Evolutionary conservation across 1,140 invertebrate species (phyloP), one percentile per base, ranked within the genome.

Genomic region (Pentalonia nigronervosa): DNA sequence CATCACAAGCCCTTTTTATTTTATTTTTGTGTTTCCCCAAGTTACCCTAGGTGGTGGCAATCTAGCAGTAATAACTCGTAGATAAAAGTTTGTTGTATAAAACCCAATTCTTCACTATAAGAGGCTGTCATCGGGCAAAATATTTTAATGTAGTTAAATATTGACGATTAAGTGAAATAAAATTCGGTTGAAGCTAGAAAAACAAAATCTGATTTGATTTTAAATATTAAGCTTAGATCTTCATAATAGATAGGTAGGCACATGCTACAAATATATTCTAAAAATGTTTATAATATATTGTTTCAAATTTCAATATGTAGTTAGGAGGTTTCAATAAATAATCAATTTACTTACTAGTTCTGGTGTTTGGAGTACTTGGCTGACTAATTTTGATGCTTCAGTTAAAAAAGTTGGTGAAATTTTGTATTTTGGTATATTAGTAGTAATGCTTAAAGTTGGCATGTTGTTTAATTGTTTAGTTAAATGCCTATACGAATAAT

Each of bases 351-450:
- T 91, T 91, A 91, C 90, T 48, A 48, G n/a, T 83, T 91, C 90
- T 34, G 60, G 67, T 34, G n/a, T 50, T 47, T 91, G 30, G 0
- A 91, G 48, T 91, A 34, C 48, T 45, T 91, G 30, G n/a, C 90
- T 34, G 30, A 91, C n/a, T 41, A 81, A 34, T 76, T 83, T 76
- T 34, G 90, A 91, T 34, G 67, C 21, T 8, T 91, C 41, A 81
- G 90, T n/a, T 48, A 91, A n/a, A 34, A 91, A 91, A 50, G 60
- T 91, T 50, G 67, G 25, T 25, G 90, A 67, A n/a, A 91, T 21
- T 81, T 48, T 36, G 34, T 91, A 47, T 91, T 91, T 91, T 48
- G 90, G 90, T 83, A 91, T 0, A 9, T 91, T 91, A 36, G 90
- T 91, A 25, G 50, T 83, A 25, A 91, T 48, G 11, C 47, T 91